Evolutionary conservation across 2,888 invertebrate genomes (phyloP).

Genomic region (Amiota mariae): DNA sequence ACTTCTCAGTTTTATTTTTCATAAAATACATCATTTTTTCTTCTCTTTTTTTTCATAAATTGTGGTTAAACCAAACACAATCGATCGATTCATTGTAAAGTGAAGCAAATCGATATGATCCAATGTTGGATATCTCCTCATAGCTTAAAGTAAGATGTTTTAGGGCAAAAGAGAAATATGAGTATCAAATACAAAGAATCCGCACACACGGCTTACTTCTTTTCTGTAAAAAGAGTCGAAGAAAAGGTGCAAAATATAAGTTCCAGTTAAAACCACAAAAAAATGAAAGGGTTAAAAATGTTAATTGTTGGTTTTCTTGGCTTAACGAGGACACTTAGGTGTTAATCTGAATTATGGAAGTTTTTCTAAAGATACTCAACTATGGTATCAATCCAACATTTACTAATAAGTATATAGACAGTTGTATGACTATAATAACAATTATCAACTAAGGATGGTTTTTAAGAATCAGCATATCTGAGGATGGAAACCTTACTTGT

Average conservation of each 20-base stretch:
- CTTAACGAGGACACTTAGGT: no score
- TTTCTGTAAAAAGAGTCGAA: not conserved
- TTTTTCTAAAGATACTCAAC: no score
- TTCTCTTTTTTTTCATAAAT: not conserved
- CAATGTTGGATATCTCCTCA: not conserved
- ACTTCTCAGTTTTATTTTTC: not conserved
- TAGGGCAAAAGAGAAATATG: not conserved
- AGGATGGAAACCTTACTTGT: no score
- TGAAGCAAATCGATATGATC: slow-evolving; percentile 7
- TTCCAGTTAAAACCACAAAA: not conserved
- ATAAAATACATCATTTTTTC: not conserved
- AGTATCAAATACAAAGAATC: not conserved
- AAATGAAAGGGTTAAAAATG: slow-evolving; percentile 4
- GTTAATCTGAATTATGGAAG: no score
- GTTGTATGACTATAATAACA: no score
- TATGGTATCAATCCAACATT: no score
- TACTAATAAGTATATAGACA: no score
- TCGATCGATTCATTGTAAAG: not conserved
- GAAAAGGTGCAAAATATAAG: no score
- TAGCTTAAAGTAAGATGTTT: no score
- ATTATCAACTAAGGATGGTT: no score
- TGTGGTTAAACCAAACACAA: slow-evolving; percentile 6
- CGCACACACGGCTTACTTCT: no score
- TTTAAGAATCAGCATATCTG: no score
- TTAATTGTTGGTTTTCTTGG: not conserved